Evolutionary conservation across 2,888 invertebrate species (phyloP), one percentile per base, ranked within the genome.

Genomic region (Tenthredo scrophulariae): DNA sequence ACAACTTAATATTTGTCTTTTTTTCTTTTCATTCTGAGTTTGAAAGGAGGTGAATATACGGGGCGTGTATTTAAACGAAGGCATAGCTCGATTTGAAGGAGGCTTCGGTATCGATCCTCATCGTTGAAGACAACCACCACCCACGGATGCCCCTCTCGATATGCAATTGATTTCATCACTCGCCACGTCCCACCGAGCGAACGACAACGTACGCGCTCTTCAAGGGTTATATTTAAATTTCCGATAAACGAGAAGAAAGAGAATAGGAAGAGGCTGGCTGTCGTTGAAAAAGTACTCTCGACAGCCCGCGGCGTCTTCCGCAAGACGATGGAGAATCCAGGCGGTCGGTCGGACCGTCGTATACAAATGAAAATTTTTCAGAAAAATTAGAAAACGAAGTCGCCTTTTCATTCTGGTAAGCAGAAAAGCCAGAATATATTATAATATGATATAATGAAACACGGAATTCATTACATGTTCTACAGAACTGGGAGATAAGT

Each of bases 81-180:
- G 40, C 84, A 50, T 67, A 84, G 79, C 29, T 84, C 26, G 46
- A 84, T 84, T 33, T 84, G 46, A 67, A 84, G 84, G 77, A 77
- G 79, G 67, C 84, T 84, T 33, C 72, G 65, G 46, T 85, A 85
- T 80, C 80, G 85, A 85, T 82, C 40, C 29, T 40, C 70, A 80
- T 84, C 84, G 84, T 75, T 9, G 37, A 85, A 85, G 79, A 83
- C 65, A 83, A 83, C 46, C 65, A 50, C 54, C 80, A 26, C 40
- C 40, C 40, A n/a, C 26, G 67, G 67, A 67, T 65, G 15, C 40
- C 70, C 43, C 62, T 67, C 54, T 85, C 54, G 85, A 82, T 85
- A 82, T 85, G 80, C 85, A 72, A 85, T 85, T 79, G 70, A 82
- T 85, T 85, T 79, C 54, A 54, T 72, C 82, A 22, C 82, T 80